phyloP scores from a whole-genome alignment of 2,888 invertebrate species.

The Tetragnatha montana region DNA sequence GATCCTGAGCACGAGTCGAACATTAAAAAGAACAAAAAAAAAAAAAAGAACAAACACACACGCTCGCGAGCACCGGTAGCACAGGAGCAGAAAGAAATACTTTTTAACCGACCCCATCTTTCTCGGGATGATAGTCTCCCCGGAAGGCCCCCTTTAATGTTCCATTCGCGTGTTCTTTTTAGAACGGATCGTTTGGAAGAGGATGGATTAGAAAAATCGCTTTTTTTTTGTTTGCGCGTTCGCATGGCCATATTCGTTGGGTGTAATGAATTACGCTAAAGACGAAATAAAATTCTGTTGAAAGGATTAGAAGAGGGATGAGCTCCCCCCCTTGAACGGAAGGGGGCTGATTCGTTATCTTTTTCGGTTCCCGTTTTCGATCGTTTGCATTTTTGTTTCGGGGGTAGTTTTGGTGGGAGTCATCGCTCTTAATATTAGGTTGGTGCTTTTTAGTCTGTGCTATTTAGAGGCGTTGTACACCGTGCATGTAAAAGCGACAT shows the following conservation, averaged over 20 bases:
- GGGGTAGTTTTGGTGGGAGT: too few relatives aligned
- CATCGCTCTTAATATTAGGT: too few relatives aligned
- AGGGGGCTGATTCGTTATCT: neutral
- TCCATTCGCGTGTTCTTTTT: neutral
- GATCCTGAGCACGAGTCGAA: neutral
- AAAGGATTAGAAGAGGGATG: neutral
- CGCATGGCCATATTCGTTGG: neutral
- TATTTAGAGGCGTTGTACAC: too few relatives aligned
- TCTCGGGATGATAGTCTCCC: neutral
- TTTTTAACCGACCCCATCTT: neutral
- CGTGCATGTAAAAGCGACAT: too few relatives aligned
- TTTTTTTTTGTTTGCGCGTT: neutral
- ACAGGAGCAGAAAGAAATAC: neutral
- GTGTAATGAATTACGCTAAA: neutral
- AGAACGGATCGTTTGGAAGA: neutral
- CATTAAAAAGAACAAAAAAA: neutral
- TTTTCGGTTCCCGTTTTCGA: constrained; percentile 12
- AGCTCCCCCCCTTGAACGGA: neutral
- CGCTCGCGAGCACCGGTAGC: neutral
- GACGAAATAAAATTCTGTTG: neutral
- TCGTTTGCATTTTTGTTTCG: constrained; percentile 16
- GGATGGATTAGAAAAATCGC: neutral
- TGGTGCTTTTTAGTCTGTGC: too few relatives aligned
- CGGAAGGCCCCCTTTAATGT: neutral
- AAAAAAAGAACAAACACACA: too few relatives aligned